Base-by-base conservation (phyloP, 2,797 vertebrate genomes). In the Atherinosoma microstoma region DNA sequence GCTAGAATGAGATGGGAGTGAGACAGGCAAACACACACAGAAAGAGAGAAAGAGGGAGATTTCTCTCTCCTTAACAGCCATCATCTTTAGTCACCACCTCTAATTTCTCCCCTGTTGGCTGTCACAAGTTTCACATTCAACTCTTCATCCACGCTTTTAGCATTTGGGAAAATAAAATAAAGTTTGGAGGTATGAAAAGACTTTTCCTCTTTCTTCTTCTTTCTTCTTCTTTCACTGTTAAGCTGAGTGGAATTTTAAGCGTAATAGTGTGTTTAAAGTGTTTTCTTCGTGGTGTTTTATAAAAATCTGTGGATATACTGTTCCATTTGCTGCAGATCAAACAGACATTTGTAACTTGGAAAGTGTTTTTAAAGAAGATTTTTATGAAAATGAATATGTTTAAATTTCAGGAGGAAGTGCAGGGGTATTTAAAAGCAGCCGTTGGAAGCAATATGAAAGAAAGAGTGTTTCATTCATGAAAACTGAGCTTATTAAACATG, bases 21-120 rank as follows among this genome's bases (percentile, higher is more conserved):
- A 85, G 77, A 84, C 70, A 58, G 81, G 59, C 60, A 51, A 16
- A 80, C 16, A 42, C 40, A 42, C 40, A 42, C 40, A 42, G 10
- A 32, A 32, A 32, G 36, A 65, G 64, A 78, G 34, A 60, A 66
- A 69, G 59, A 53, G 62, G 82, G 75, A 78, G 73, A 71, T 85
- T 83, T 84, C 77, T 84, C 66, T 76, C 76, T 80, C 74, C 76
- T 82, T 83, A 83, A 86, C 77, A 82, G 75, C 84, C 75, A 83
- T 87, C 84, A 87, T 86, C 79, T 85, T 84, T 87, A 85, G 87
- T 89, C 84, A 83, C 73, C 79, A 67, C 80, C 76, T 84, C 70
- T 76, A 85, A 80, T 79, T 79, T 85, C 67, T 70, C 42, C 79
- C 86, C 79, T 76, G 83, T 78, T 71, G 74, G 70, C 83, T 68